Evolutionary conservation across 64 coral and sea anemone genomes (phyloP), one percentile per base, ranked within the genome.

Genomic region (Pocillopora damicornis): DNA sequence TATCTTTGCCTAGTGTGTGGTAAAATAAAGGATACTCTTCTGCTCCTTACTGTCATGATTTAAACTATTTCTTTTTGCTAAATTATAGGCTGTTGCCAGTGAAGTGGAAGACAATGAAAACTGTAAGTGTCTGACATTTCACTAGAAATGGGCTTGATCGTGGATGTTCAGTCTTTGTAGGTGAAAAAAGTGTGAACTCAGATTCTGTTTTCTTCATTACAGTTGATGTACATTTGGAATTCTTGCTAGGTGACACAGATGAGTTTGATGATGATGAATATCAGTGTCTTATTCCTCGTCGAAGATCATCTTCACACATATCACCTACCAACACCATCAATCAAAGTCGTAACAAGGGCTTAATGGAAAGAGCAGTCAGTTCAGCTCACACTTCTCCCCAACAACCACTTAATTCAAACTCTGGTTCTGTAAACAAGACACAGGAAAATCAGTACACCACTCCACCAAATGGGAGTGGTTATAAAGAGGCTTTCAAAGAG

Each of bases 401-500:
- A 68, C 63, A 51, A 18, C 22, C 63, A 51, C 37, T 45, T 17
- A 83, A 71, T 71, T 11, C 25, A 23, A 71, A 22, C 2, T 51
- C 63, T 68, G 34, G 35, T 0, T 83, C 63, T 13, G 15, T 45
- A 25, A 85, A 51, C 42, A 51, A 1, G 20, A 58, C 17, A 26
- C 16, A 22, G 37, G 35, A 69, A 69, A 34, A 83, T n/a, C 18
- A 68, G 36, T 72, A 58, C 57, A 15, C 64, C 13, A 7, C 56
- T 12, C 81, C 34, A 22, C 42, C 64, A 57, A 73, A 10, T 12
- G 58, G 63, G 13, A 23, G 37, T 56, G 12, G 36, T 10, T 63
- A 85, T 59, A 85, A 71, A 22, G 65, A 63, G 14, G 63, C 81
- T 58, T 51, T 57, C 4, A 85, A 85, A 13, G 81, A 85, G 51